Evolutionary conservation across 2,888 invertebrate species (phyloP), one percentile per base, ranked within the genome.

Genomic region (Tubiluchus corallicola): DNA sequence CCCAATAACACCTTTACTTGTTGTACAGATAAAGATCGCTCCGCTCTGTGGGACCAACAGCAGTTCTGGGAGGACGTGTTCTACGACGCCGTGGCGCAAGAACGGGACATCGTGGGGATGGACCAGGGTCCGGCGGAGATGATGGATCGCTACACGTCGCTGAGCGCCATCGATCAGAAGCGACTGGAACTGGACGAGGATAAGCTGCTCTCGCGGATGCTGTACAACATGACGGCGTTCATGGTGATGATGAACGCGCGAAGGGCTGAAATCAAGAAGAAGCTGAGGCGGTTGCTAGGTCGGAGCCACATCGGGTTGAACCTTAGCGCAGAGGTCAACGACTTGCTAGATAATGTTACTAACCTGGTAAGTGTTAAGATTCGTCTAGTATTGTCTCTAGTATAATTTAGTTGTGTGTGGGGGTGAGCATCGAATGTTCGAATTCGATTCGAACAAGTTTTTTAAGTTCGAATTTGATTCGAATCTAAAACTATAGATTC

Each of bases 81-180:
- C n/a, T n/a, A n/a, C 45, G 98, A 99, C 67, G 92, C 96, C 0
- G 96, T 99, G 2, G 74, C 75, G 17, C 96, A 98, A 64, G 98
- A 99, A 62, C 72, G 98, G 17, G 98, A 99, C 60, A 87, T 96
- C 76, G 84, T 96, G 53, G 92, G 98, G 44, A 94, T 99, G 94
- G 98, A 99, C 69, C 96, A 98, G 71, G 92, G 94, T 17, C 90
- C 94, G 21, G 78, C 82, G 45, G 94, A 94, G 69, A 94, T 96
- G 94, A 92, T 96, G 87, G 94, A 29, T 29, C 9, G 75, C 53
- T 94, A 94, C 67, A 87, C 84, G 60, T 78, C 81, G 44, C 68
- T 94, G 45, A 87, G 88, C 58, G 88, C 88, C 43, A 84, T 83
- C 18, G 87, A 88, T 58, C 71, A 63, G 44, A 94, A 96, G 65